Percentiles rank a stretch among this genome's conserved stretches.
Evolutionary conservation across 2,797 vertebrate species (phyloP).

Genomic region (Urocyon cinereoargenteus): DNA sequence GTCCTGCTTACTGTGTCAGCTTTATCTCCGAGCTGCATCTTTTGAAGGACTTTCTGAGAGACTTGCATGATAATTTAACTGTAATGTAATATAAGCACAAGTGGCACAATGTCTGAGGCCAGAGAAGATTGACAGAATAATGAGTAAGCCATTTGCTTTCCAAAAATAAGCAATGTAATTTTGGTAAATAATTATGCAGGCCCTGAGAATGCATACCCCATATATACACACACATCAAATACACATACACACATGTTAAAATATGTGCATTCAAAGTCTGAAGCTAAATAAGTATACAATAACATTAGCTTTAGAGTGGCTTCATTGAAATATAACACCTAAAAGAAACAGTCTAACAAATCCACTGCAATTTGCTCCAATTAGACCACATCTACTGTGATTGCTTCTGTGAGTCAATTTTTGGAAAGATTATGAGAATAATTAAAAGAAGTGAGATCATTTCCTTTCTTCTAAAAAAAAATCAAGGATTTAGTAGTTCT

Average conservation of each 20-base stretch:
- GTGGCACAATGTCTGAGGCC: neutral
- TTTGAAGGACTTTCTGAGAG: neutral
- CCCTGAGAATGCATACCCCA: neutral
- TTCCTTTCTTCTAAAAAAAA: constrained; percentile 19
- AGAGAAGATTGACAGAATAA: neutral
- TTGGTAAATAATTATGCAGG: neutral
- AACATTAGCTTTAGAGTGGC: neutral
- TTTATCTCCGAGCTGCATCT: neutral
- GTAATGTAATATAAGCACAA: neutral
- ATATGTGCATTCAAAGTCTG: neutral
- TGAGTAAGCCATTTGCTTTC: neutral
- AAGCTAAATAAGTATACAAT: neutral
- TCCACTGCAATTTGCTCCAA: neutral
- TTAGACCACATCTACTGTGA: neutral
- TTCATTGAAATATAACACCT: neutral
- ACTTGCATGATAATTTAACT: constrained; percentile 13
- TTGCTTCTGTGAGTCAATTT: neutral
- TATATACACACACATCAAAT: neutral
- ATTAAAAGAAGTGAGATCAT: neutral
- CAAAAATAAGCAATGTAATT: neutral
- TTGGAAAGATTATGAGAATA: neutral
- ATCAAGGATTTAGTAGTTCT: neutral
- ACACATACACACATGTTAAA: neutral
- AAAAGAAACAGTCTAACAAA: neutral
- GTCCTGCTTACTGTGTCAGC: neutral